Evolutionary conservation across 1,140 invertebrate genomes (phyloP).

Genomic region (Pseudachorutes palmiensis): DNA sequence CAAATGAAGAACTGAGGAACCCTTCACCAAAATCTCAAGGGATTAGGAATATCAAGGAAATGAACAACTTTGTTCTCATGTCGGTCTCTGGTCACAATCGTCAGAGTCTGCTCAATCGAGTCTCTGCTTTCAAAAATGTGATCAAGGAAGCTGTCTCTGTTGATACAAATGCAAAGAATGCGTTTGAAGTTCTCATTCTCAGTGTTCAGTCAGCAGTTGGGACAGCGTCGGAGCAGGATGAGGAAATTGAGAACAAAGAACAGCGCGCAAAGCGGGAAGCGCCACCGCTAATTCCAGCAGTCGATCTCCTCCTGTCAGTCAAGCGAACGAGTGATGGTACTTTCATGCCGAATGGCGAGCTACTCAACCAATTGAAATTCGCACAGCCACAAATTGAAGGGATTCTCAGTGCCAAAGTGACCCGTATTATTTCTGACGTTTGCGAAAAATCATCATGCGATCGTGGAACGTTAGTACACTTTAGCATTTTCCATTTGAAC

Average conservation of each 20-base stretch:
- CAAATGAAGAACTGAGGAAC: neutral
- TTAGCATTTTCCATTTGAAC: conserved; percentile 12
- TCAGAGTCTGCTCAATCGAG: conserved; percentile 36
- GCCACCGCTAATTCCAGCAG: conserved; percentile 25
- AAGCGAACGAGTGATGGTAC: conserved; percentile 32
- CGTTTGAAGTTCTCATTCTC: conserved; percentile 34
- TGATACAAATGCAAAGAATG: conserved; percentile 24
- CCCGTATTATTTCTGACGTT: conserved; percentile 31
- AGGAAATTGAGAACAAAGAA: no score
- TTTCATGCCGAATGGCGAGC: conserved; percentile 28
- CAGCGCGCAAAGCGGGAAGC: conserved; percentile 21
- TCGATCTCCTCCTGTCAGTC: conserved; percentile 35
- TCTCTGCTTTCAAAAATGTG: conserved; percentile 36
- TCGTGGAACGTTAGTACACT: conserved; percentile 33
- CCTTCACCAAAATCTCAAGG: neutral
- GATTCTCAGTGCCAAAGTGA: conserved; percentile 33
- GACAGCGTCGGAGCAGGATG: neutral
- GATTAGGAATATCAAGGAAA: conserved; percentile 28
- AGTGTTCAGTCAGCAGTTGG: conserved; percentile 27
- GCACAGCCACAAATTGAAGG: conserved; percentile 36
- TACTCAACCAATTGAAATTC: conserved; percentile 35
- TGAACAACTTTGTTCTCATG: conserved; percentile 32
- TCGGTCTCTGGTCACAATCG: conserved; percentile 34
- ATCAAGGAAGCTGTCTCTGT: conserved; percentile 36
- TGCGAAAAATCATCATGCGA: conserved; percentile 36